These are phyloP conservation scores for Campoplex nolae DNA, from an alignment of 2,888 invertebrate genomes.

Conservation along the genomic window DNA sequence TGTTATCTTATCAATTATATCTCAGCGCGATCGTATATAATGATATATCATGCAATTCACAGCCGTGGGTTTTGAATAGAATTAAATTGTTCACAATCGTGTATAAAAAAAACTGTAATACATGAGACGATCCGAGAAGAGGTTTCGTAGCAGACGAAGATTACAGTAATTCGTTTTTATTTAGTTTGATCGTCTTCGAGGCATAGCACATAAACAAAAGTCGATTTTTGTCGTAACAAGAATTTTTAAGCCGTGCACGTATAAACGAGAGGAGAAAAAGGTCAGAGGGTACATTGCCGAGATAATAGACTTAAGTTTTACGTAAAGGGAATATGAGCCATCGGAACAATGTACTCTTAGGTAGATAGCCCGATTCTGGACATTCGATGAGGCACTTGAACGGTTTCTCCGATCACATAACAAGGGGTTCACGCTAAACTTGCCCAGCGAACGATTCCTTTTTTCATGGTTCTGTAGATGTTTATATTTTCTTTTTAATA, in stretches of 20 bases:
- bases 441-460: neutral
- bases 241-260: neutral
- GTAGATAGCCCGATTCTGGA: constrained; percentile 44
- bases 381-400: constrained; percentile 67
- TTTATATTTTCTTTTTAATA: neutral
- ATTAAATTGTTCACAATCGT: neutral
- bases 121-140: neutral
- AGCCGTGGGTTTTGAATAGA: neutral
- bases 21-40: neutral
- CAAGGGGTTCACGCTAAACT: constrained; percentile 37
- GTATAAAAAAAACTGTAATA: neutral
- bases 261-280: constrained; percentile 14
- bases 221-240: neutral
- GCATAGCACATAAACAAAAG: neutral
- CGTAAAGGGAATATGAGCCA: constrained; percentile 79
- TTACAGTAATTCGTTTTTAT: neutral
- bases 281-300: constrained; percentile 43
- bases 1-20: neutral
- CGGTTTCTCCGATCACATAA: constrained; percentile 76
- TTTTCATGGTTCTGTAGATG: neutral
- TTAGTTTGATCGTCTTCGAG: neutral
- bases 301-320: constrained; percentile 79
- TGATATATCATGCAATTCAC: neutral
- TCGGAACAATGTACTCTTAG: constrained; percentile 63
- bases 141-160: neutral